Base-by-base conservation (phyloP, 53 echinoderm and acorn worm species). In the Holothuria leucospilota region DNA sequence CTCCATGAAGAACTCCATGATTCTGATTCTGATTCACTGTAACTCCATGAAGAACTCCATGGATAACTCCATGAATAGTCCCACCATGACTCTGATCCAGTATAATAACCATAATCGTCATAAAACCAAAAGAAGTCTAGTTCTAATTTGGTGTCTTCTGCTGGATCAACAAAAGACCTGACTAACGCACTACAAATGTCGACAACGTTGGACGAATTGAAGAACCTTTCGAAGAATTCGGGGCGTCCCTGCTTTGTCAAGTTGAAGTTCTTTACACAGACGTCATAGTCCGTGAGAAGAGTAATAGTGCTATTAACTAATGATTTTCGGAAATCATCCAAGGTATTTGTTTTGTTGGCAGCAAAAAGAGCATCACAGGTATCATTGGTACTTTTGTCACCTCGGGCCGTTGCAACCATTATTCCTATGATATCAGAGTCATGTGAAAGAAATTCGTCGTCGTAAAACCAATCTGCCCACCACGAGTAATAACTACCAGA, bases 341-440 rank as follows among this genome's bases (percentile, higher is more conserved):
- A 23, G n/a, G 71, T 79, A 20, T 56, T 56, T 42, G 24, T 52
- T 58, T 84, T 86, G 21, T 91, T 82, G 8, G 86, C 83, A 27
- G 62, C 69, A 23, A 91, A 2, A 27, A 95, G 64, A 23, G n/a
- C 79, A 51, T 88, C 86, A 66, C 95, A 95, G 16, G 84, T 62
- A 16, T 70, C 42, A 5, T 82, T 68, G 56, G 88, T 25, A 62
- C 87, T 89, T 4, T 88, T 86, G 77, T 72, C 61, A n/a, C 92
- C 91, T 13, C 90, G 71, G 49, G 82, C 20, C 8, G 93, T 82
- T 12, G 90, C 87, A 6, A 90, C 29, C 34, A 92, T 58, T n/a
- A 39, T 26, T 63, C 90, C 95, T 23, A 89, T 71, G 12, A 79
- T 10, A 16, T 84, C 84, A 39, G 63, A 29, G n/a, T 74, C 67